A percentile compares a stretch with the other conserved stretches of the same genome.
phyloP scores from a whole-genome alignment of 2,797 vertebrate genomes.

The Gobionotothen gibberifrons region DNA sequence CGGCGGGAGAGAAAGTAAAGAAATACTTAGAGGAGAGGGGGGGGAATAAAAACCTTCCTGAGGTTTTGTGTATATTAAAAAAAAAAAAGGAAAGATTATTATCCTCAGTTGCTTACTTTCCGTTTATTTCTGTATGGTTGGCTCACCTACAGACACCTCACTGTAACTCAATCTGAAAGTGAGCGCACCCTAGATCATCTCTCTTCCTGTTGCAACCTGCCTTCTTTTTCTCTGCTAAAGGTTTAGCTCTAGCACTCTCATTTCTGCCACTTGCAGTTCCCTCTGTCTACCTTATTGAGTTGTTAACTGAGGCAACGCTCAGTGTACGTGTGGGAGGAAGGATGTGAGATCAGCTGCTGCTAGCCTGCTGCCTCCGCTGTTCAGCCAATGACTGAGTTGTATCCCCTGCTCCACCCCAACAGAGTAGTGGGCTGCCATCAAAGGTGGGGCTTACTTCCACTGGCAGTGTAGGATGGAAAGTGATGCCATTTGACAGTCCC shows the following conservation, averaged over 20 bases:
- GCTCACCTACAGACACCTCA: constrained; percentile 20
- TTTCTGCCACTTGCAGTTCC: neutral
- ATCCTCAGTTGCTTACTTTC: neutral
- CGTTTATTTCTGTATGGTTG: neutral
- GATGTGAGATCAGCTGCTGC: constrained; percentile 61
- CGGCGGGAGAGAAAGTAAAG: constrained; percentile 9
- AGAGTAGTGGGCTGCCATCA: constrained; percentile 28
- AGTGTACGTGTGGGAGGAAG: constrained; percentile 45
- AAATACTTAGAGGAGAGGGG: constrained; percentile 26
- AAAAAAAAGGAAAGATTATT: constrained; percentile 21
- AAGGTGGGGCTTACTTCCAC: constrained; percentile 20
- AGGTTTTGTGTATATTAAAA: constrained; percentile 50
- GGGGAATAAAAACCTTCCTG: constrained; percentile 52
- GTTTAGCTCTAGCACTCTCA: constrained; percentile 2
- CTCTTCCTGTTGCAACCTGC: constrained; percentile 36
- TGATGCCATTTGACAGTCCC: neutral
- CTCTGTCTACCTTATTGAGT: neutral
- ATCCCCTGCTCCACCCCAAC: constrained; percentile 47
- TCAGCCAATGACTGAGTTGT: constrained; percentile 58
- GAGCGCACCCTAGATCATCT: constrained; percentile 40
- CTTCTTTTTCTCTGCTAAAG: constrained; percentile 9
- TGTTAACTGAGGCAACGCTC: constrained; percentile 29
- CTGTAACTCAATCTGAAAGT: constrained; percentile 54
- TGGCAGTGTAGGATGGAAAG: constrained; percentile 24
- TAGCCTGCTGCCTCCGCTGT: constrained; percentile 40